Evolutionary conservation across 2,888 invertebrate genomes (phyloP).

Genomic region (Parnassius apollo): DNA sequence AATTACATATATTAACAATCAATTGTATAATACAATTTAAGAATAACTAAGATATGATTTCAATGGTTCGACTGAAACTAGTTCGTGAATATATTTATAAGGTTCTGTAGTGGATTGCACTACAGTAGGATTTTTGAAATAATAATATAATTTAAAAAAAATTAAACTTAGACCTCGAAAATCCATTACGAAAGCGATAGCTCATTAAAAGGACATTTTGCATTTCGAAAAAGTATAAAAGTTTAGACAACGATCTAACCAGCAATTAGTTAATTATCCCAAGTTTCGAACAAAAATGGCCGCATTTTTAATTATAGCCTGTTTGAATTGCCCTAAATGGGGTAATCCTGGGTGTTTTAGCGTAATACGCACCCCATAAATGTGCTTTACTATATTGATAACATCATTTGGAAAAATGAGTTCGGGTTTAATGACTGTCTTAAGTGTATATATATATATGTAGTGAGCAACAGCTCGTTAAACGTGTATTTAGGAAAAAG

Average conservation of each 20-base stretch:
- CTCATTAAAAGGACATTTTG: conserved; percentile 39
- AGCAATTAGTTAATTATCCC: conserved; percentile 51
- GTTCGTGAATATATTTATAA: too few relatives aligned
- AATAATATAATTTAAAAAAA: conserved; percentile 1
- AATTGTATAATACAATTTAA: too few relatives aligned
- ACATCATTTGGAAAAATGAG: conserved; percentile 10
- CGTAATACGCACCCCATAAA: conserved; percentile 43
- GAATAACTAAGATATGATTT: too few relatives aligned
- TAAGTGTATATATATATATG: background rate
- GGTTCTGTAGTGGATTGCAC: too few relatives aligned
- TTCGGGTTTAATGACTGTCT: conserved; percentile 6
- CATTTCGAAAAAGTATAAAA: conserved; percentile 31
- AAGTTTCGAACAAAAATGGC: conserved; percentile 48
- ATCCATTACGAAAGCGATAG: conserved; percentile 22
- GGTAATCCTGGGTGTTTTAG: conserved; percentile 39
- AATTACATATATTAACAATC: too few relatives aligned
- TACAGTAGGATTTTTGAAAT: too few relatives aligned
- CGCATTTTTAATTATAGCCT: conserved; percentile 52
- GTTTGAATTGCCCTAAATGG: conserved; percentile 47
- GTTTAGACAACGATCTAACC: conserved; percentile 36
- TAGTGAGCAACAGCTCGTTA: too few relatives aligned
- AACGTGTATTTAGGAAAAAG: background rate
- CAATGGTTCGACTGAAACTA: too few relatives aligned
- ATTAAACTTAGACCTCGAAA: conserved; percentile 8
- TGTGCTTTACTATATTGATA: conserved; percentile 33